Evolutionary conservation across 2,888 invertebrate species (phyloP), one percentile per base, ranked within the genome.

Genomic region (Drosophila paramelanica): DNA sequence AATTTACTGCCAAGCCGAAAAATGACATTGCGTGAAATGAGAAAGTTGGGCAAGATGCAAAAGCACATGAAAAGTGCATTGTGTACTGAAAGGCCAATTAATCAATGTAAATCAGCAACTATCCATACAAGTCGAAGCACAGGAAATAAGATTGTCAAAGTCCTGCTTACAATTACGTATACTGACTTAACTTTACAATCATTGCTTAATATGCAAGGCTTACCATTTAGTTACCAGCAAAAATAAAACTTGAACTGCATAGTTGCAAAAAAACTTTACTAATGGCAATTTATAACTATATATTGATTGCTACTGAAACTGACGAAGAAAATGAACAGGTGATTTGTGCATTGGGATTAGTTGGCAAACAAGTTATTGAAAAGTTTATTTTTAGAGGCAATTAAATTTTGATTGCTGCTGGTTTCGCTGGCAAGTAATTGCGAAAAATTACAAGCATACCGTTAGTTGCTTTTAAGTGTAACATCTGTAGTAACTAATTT

Each of bases 11-110:
- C 45, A 47, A 49, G 39, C 33, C 52, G 53, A 41, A 59, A 68
- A 73, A 67, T 79, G 81, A 79, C 79, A 59, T 67, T 43, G 67
- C 62, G 65, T 66, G 68, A 87, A 81, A 67, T 51, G 42, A 42
- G n/a, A 36, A 51, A 42, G 36, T 66, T 43, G 36, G 43, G 25
- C 25, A 2, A 14, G 36, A 36, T 14, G n/a, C 47, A 25, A 38
- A 50, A 57, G 38, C 33, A 43, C 23, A 25, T 7, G 23, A 47
- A 58, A 61, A 55, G 39, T 75, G 74, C 73, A 62, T 45, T 67
- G 61, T 38, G 43, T 11, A 23, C 46, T 25, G 7, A 14, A 60
- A 14, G 43, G n/a, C 59, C 66, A 79, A 76, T 78, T 71, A 66
- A 81, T 56, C 78, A 50, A 23, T 25, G 43, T 17, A 42, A 51